Evolutionary conservation across 1,140 invertebrate genomes (phyloP), one percentile per base, ranked within the genome.

Genomic region (Drosophila repletoides): DNA sequence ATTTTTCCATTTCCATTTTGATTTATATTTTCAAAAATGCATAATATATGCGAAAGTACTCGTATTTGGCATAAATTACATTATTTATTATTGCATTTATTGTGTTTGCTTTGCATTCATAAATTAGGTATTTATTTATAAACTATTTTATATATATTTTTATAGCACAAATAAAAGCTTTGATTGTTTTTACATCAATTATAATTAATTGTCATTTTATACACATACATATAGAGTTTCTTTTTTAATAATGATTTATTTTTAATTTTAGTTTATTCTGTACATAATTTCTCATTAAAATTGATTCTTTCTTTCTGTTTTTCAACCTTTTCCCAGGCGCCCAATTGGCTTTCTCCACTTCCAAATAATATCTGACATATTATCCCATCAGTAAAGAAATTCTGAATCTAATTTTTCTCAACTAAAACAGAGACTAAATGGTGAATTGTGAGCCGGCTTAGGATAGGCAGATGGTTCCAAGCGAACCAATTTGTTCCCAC

Each of bases 71-170:
- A 70, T 58, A 65, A 70, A 73, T 70, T 73, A 58, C 26, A 49
- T 66, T 73, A 73, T 59, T 70, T 73, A 69, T 66, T 31, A 64
- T 64, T 64, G 19, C 31, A 28, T 53, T 55, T 51, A 38, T n/a
- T 49, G 17, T 29, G 14, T 48, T 51, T 46, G 29, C 14, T 51
- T 38, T 7, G 10, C 10, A 31, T 12, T 9, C 17, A 60, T 52
- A 41, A 43, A 52, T 52, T 24, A 26, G 22, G 22, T 12, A 21
- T 52, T 33, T 49, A n/a, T 3, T 10, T 21, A 49, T 2, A 22
- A 33, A 34, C 34, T 52, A 7, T 51, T 63, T 59, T 6, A 6
- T 3, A 3, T 10, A n/a, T 24, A 28, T 21, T 2, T n/a, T 5
- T n/a, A 12, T 3, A 17, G 9, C 3, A 21, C 6, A 4, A 12